Evolutionary conservation across 30 jellyfish, hydroid and myxozoan species (phyloP).

Genomic region (Cassiopea xamachana): DNA sequence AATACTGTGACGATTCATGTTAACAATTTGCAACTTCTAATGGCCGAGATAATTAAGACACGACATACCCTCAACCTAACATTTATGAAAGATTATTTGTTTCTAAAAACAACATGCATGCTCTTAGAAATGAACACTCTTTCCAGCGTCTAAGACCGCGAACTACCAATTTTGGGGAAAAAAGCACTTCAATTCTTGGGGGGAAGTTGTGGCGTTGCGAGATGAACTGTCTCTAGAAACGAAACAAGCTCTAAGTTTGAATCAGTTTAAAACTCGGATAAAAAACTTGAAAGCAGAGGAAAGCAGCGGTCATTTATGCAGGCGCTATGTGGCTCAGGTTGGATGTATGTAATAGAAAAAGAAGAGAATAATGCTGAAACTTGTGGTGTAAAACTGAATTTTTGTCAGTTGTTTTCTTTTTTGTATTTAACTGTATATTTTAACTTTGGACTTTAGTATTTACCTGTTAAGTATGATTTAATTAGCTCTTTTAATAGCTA

Average conservation of each 20-base stretch:
- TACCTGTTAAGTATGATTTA: too few relatives aligned
- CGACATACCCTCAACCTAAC: neutral
- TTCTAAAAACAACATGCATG: neutral
- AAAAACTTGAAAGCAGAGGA: neutral
- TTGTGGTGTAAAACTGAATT: too few relatives aligned
- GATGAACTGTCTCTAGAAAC: neutral
- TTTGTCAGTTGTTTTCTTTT: too few relatives aligned
- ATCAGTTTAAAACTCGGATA: neutral
- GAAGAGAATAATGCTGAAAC: too few relatives aligned
- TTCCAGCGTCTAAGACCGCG: neutral
- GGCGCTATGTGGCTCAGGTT: too few relatives aligned
- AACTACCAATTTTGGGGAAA: slow-evolving; percentile 1
- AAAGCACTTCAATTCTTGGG: slow-evolving; percentile 1
- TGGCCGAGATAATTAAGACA: slow-evolving; percentile 15
- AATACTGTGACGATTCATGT: neutral
- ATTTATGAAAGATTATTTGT: neutral
- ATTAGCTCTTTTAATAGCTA: too few relatives aligned
- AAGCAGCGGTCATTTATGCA: neutral
- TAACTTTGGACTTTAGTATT: too few relatives aligned
- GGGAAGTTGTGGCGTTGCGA: neutral
- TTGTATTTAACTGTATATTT: too few relatives aligned
- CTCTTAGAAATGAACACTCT: neutral
- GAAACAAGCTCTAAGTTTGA: neutral
- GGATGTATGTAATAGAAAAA: neutral
- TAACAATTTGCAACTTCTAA: neutral